Base-by-base conservation (phyloP, 2,113 vertebrate genomes). In the Jaculus jaculus region DNA sequence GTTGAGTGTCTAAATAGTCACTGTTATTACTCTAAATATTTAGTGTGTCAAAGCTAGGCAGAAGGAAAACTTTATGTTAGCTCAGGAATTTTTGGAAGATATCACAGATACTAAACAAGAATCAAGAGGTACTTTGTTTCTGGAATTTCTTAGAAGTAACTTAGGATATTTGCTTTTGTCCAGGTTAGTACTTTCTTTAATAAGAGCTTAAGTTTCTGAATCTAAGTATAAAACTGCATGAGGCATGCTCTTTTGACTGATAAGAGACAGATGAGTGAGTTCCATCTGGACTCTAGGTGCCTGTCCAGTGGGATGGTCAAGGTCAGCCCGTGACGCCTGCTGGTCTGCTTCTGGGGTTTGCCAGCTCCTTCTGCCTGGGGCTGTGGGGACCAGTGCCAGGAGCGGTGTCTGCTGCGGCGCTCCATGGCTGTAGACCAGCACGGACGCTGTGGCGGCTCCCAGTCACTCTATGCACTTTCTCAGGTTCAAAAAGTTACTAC, bases 1-100 rank as follows among this genome's bases (percentile, higher is more conserved):
- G 89, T 94, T 92, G 96, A 60, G 61, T 88, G 82, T 97, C 73
- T 92, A 87, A 94, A 93, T 91, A 93, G 78, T 92, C 69, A 51
- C 83, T 95, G 94, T 94, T 97, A 91, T 94, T 72, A 91, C 95
- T 96, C 84, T 74, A 96, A 96, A 95, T 95, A 95, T 94, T 97
- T 94, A 91, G 77, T 93, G 66, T 47, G 80, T 84, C 92, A 90
- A 87, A 92, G 68, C 54, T 89, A 93, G 84, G 80, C 75, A 47
- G 95, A 84, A 90, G 58, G 89, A 92, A 87, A 88, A 79, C 87
- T 94, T 96, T 74, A 79, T 90, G 51, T 85, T 83, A 77, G 69
- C 92, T 84, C 47, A 85, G 93, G 94, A 93, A 84, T 85, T 95
- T 96, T 75, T 82, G 85, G 95, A 85, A 93, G 93, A 85, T 94